Conservation (phyloP, 2,888 invertebrate genomes). For the Apomyelois bistriatella region DNA sequence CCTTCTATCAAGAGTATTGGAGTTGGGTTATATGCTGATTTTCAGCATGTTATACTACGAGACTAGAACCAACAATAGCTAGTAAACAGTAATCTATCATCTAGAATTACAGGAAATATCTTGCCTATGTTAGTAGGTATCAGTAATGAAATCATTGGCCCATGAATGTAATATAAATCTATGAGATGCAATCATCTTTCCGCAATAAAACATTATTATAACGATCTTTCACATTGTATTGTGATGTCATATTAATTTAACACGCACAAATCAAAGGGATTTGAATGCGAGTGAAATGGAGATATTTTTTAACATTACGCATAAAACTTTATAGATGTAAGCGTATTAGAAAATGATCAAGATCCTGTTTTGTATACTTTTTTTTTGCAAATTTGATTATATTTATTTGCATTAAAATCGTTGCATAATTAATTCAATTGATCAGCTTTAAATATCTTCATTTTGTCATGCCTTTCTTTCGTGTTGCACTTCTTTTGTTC, state of each 20-base stretch:
- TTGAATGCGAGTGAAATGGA: neutral
- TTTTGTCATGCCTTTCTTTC: no score
- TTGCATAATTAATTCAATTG: no score
- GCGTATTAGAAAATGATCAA: no score
- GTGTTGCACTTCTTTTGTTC: no score
- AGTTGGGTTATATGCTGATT: no score
- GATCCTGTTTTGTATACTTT: no score
- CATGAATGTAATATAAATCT: conserved; percentile 1
- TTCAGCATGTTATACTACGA: no score
- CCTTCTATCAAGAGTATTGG: no score
- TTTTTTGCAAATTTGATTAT: no score
- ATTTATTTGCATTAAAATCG: no score
- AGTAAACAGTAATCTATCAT: neutral
- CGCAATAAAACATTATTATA: neutral
- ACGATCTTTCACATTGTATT: neutral
- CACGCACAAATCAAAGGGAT: neutral
- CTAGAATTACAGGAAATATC: conserved; percentile 11
- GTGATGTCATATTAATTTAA: neutral
- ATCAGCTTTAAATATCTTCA: no score
- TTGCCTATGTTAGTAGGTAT: neutral
- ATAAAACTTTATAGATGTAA: no score
- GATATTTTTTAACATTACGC: neutral
- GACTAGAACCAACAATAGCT: neutral
- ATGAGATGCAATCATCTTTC: neutral
- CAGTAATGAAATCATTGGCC: conserved; percentile 4